These are phyloP conservation scores for Tetranychus truncatus DNA, from an alignment of 2,888 invertebrate species.

Conservation along the genomic window DNA sequence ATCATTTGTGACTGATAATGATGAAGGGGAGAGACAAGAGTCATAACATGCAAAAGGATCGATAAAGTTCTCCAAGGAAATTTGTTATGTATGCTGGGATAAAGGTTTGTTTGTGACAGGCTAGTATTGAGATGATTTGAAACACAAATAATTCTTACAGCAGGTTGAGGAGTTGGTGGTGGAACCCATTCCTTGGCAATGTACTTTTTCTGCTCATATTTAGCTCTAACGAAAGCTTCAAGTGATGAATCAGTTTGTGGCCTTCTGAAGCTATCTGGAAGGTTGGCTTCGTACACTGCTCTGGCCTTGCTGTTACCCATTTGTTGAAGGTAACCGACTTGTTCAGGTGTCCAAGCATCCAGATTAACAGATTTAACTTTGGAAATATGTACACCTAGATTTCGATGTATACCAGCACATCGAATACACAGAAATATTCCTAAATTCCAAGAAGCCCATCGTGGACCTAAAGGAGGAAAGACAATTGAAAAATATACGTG, in stretches of 20 bases:
- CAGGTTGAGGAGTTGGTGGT: slow-evolving; percentile 59
- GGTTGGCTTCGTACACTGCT: slow-evolving; percentile 88
- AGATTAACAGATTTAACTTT: slow-evolving; percentile 95
- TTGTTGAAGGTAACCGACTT: slow-evolving; percentile 78
- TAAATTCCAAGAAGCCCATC: slow-evolving; percentile 98
- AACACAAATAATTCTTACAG: slow-evolving; percentile 21
- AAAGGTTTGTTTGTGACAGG: not conserved
- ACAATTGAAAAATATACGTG: not conserved
- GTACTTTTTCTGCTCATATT: slow-evolving; percentile 97
- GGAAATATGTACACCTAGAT: slow-evolving; percentile 94
- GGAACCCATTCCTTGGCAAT: slow-evolving; percentile 92
- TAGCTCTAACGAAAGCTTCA: slow-evolving; percentile 87
- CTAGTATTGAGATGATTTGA: not conserved
- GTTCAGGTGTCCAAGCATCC: slow-evolving; percentile 95
- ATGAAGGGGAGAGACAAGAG: not conserved
- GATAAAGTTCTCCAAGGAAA: not conserved
- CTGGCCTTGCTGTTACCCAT: slow-evolving; percentile 95
- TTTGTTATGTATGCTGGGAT: not conserved
- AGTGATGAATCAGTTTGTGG: slow-evolving; percentile 80
- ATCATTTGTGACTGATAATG: not conserved
- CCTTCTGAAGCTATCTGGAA: slow-evolving; percentile 83
- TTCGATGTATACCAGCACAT: slow-evolving; percentile 91
- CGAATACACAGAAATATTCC: slow-evolving; percentile 95
- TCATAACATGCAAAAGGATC: not conserved
- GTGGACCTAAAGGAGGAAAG: slow-evolving; percentile 50